phyloP scores from a whole-genome alignment of 2,797 vertebrate species.

The Hydrocynus forskahlii region DNA sequence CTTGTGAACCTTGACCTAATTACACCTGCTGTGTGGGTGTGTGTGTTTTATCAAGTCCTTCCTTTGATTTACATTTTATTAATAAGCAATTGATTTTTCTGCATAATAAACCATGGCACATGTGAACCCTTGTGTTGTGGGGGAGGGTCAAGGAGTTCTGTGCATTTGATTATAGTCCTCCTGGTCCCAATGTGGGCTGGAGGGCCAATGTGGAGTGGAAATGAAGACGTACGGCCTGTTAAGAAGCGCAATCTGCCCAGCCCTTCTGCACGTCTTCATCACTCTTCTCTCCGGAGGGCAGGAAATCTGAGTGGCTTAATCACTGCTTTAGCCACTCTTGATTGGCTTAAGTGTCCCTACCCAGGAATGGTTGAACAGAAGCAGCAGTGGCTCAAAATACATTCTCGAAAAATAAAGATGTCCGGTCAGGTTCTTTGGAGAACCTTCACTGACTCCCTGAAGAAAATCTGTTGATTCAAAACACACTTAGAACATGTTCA shows the following conservation, averaged over 20 bases:
- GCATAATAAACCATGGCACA: slow-evolving; percentile 80
- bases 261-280: slow-evolving; percentile 52
- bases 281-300: slow-evolving; percentile 56
- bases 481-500: not conserved
- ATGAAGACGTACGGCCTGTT: slow-evolving; percentile 58
- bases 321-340: slow-evolving; percentile 69
- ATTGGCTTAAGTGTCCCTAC: slow-evolving; percentile 61
- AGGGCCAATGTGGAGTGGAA: slow-evolving; percentile 45
- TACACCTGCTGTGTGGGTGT: slow-evolving; percentile 61
- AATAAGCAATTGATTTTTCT: slow-evolving; percentile 87
- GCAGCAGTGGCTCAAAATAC: slow-evolving; percentile 1
- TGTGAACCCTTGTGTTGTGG: slow-evolving; percentile 40
- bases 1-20: slow-evolving; percentile 60
- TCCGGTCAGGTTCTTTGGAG: not conserved
- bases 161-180: slow-evolving; percentile 23
- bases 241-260: slow-evolving; percentile 59
- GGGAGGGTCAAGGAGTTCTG: slow-evolving; percentile 4
- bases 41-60: slow-evolving; percentile 46
- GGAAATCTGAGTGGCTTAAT: slow-evolving; percentile 70
- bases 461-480: not conserved
- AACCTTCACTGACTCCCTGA: too few species aligned
- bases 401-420: not conserved
- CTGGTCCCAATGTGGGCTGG: slow-evolving; percentile 28
- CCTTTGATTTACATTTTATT: slow-evolving; percentile 87
- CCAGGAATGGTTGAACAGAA: slow-evolving; percentile 36